Percentiles rank a stretch among this genome's conserved stretches.
These are phyloP conservation scores for Drosophila fuyamai DNA, from an alignment of 1,140 invertebrate genomes.

Conservation along the genomic window DNA sequence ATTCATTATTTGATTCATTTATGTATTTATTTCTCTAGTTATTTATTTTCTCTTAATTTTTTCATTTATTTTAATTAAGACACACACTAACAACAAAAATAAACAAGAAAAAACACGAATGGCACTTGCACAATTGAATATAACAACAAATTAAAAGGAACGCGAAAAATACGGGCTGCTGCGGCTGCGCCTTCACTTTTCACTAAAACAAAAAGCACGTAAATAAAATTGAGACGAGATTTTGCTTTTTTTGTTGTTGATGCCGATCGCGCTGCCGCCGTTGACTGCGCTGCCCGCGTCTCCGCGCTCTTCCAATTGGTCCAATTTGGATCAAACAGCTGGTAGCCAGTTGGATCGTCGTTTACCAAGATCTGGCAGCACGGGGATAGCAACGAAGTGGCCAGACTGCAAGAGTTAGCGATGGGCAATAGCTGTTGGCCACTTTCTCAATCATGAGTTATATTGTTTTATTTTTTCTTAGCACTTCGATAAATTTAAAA, in stretches of 20 bases:
- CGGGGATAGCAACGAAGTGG: background rate
- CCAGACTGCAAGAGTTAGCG: background rate
- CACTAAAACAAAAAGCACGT: slow-evolving; percentile 32
- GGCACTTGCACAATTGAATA: slow-evolving; percentile 54
- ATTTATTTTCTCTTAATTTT: background rate
- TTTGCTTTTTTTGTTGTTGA: slow-evolving; percentile 28
- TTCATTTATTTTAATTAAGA: slow-evolving; percentile 11
- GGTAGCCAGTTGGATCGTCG: slow-evolving; percentile 5
- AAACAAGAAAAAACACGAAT: slow-evolving; percentile 45
- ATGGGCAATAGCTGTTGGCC: background rate
- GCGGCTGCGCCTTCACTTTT: slow-evolving; percentile 68
- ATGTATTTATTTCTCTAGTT: background rate
- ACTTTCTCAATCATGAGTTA: background rate
- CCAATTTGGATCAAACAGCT: slow-evolving; percentile 55
- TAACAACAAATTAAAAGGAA: slow-evolving; percentile 29
- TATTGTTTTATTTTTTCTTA: too few relatives aligned
- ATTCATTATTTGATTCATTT: background rate
- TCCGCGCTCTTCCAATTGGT: slow-evolving; percentile 48
- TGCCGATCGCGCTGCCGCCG: slow-evolving; percentile 34
- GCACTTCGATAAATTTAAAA: too few relatives aligned
- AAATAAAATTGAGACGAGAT: slow-evolving; percentile 16
- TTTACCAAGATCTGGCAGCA: slow-evolving; percentile 19
- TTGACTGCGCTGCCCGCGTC: slow-evolving; percentile 14
- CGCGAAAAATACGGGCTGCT: slow-evolving; percentile 35
- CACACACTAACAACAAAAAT: slow-evolving; percentile 6